These are phyloP conservation scores for Augochlorella aurata DNA, from an alignment of 2,888 invertebrate genomes.

Conservation along the genomic window DNA sequence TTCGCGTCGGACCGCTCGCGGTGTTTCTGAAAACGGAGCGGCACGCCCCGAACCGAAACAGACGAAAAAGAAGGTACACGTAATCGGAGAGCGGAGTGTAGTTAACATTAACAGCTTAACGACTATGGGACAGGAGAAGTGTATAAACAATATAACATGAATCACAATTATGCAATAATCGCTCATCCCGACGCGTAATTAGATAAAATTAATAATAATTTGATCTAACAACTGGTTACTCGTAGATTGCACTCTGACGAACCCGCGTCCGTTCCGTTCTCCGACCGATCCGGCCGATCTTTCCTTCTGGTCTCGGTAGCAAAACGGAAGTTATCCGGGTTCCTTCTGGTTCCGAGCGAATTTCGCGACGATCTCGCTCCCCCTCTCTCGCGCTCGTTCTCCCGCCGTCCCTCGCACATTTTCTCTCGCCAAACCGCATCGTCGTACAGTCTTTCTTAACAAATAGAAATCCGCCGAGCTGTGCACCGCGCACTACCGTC, in stretches of 20 bases:
- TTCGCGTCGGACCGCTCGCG: too few species aligned
- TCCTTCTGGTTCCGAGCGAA: conserved; percentile 72
- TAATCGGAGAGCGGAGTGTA: conserved; percentile 77
- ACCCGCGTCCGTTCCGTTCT: conserved; percentile 66
- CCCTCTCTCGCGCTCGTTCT: neutral
- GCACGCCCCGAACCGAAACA: conserved; percentile 15
- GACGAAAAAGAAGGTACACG: conserved; percentile 67
- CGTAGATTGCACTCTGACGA: conserved; percentile 80
- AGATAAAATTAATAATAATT: conserved; percentile 78
- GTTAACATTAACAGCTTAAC: conserved; percentile 81
- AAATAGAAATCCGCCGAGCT: conserved; percentile 60
- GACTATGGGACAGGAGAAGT: conserved; percentile 72
- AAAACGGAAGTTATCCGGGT: conserved; percentile 66
- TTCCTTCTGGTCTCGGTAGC: conserved; percentile 2
- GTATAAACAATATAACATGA: conserved; percentile 80
- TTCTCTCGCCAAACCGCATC: conserved; percentile 33
- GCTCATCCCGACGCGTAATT: conserved; percentile 68
- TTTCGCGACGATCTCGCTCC: conserved; percentile 57
- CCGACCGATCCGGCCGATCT: conserved; percentile 7
- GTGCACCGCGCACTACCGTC: conserved; percentile 60
- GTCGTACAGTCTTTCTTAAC: conserved; percentile 64
- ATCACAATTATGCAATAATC: conserved; percentile 80
- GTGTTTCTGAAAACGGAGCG: neutral
- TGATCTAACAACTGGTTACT: conserved; percentile 79
- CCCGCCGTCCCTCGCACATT: neutral